Evolutionary conservation across 2,113 vertebrate species (phyloP), one percentile per base, ranked within the genome.

Genomic region (Heterochromis multidens): DNA sequence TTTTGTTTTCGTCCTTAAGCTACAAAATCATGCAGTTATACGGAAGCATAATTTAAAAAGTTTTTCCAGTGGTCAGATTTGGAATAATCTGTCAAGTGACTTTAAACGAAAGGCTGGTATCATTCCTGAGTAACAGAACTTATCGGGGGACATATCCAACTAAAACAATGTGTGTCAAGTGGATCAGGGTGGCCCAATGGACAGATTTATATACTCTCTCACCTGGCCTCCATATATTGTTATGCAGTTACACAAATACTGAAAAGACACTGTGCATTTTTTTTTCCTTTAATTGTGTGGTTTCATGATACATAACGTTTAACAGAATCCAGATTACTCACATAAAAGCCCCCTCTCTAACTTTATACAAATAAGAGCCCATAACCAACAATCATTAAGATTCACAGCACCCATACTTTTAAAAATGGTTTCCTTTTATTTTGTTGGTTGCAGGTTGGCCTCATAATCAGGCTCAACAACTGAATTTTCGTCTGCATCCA

Each of bases 261-360:
- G 0, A 21, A 49, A 49, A 27, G 9, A 46, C 11, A 17, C 9
- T 6, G 9, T n/a, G 9, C 0, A 11, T 29, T 1, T 1, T 52
- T 12, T 1, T 21, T 52, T 21, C 40, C 37, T 0, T 70, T 70
- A 27, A 27, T n/a, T 33, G 16, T 3, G 7, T 54, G 1, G 11
- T 74, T 54, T 74, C 2, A 1, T n/a, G 43, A 0, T 21, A 1
- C 31, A 0, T 31, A n/a, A 52, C n/a, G 46, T 74, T 74, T 31
- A 74, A 31, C 52, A 54, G 19, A 65, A 31, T 74, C 7, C 17
- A 52, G 49, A 19, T 19, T 52, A 7, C 5, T 19, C 1, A 19
- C 25, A 52, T 54, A 33, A 74, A 52, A 52, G 0, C 17, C 27
- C 6, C 6, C 49, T 70, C 4, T 31, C 43, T 74, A 54, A 52